A percentile compares a stretch with the other conserved stretches of the same genome.
These are phyloP conservation scores for Asobara japonica DNA, from an alignment of 1,140 invertebrate species.

Conservation along the genomic window DNA sequence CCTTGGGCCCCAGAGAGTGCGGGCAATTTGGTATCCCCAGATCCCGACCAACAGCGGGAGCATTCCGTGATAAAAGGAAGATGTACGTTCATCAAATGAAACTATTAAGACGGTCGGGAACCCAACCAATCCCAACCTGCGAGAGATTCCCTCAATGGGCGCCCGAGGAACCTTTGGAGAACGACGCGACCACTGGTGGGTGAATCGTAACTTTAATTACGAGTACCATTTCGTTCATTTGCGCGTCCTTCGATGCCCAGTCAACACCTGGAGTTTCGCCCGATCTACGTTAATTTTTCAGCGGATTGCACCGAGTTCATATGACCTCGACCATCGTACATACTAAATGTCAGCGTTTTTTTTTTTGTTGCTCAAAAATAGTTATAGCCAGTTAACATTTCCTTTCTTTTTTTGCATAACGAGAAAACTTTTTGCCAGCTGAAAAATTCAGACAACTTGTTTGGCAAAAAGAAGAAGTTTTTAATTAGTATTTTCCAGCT, in stretches of 20 bases:
- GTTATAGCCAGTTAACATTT: not conserved
- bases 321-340: not conserved
- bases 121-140: too few species aligned
- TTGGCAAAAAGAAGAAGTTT: not conserved
- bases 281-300: not conserved
- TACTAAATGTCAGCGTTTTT: not conserved
- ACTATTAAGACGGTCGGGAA: too few species aligned
- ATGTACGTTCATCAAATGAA: too few species aligned
- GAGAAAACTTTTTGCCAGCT: not conserved
- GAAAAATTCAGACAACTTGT: not conserved
- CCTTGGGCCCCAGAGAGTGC: too few species aligned
- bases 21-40: too few species aligned
- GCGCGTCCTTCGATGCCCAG: not conserved
- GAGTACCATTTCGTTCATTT: not conserved
- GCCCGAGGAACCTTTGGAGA: too few species aligned
- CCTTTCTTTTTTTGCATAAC: not conserved
- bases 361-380: not conserved
- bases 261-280: conserved; percentile 10
- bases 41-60: too few species aligned
- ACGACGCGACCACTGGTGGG: too few species aligned
- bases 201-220: too few species aligned
- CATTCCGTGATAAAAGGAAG: too few species aligned
- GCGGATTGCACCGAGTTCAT: not conserved
- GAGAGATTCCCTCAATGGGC: too few species aligned
- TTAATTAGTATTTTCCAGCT: not conserved